Evolutionary conservation across 1,140 invertebrate species (phyloP).

Genomic region (Cotesia chilonis): DNA sequence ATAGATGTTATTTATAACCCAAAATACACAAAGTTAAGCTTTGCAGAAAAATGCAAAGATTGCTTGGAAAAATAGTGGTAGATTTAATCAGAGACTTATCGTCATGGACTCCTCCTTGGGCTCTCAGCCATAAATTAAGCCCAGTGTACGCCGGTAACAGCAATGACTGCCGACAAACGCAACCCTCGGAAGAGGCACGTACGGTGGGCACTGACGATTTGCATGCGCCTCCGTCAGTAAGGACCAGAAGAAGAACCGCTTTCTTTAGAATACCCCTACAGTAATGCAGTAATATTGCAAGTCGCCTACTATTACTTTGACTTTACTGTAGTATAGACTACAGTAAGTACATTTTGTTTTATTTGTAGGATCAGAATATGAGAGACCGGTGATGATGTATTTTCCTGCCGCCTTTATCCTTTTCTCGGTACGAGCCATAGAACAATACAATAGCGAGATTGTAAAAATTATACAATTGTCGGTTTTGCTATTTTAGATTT

Average conservation of each 20-base stretch:
- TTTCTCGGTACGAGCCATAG: conserved; percentile 15
- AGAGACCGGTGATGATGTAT: conserved; percentile 29
- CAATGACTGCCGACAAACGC: conserved; percentile 38
- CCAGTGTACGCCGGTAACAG: conserved; percentile 29
- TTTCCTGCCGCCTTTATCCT: neutral
- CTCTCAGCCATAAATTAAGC: conserved; percentile 40
- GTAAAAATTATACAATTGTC: conserved; percentile 7
- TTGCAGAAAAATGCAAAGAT: neutral
- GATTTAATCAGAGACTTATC: conserved; percentile 26
- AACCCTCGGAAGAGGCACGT: conserved; percentile 40
- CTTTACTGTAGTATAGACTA: too few relatives aligned
- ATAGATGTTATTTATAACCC: too few relatives aligned
- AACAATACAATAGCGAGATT: conserved; percentile 10
- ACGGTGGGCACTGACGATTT: conserved; percentile 37
- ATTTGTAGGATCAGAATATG: conserved; percentile 38
- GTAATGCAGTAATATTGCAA: neutral
- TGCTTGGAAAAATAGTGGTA: neutral
- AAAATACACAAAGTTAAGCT: too few relatives aligned
- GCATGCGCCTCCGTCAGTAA: conserved; percentile 34
- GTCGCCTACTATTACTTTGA: conserved; percentile 6
- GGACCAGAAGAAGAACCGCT: neutral
- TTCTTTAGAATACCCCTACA: conserved; percentile 2
- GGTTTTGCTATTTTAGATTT: too few relatives aligned
- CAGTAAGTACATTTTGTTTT: too few relatives aligned
- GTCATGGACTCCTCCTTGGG: conserved; percentile 36